Evolutionary conservation across 2,888 invertebrate genomes (phyloP), one percentile per base, ranked within the genome.

Genomic region (Melolontha melolontha): DNA sequence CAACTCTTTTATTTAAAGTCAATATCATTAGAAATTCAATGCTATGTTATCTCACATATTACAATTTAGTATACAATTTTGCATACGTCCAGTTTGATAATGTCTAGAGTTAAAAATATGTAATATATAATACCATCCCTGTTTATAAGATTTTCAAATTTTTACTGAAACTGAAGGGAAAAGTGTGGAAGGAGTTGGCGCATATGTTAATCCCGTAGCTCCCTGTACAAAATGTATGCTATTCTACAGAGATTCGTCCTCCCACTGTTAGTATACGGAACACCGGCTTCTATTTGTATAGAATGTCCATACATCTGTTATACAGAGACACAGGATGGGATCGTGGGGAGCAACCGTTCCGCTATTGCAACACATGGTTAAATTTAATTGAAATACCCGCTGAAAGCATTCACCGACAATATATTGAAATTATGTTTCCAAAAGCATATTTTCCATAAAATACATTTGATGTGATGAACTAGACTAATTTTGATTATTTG

Each of bases 231-330:
- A 62, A 59, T 59, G 47, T 62, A 47, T 62, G 59, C 34, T 47
- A 47, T 47, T 47, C 59, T 47, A 34, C 44, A 29, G 59, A 34
- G 59, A 62, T 47, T 62, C 47, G 44, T 44, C 10, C 47, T 47
- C 14, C 59, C 34, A 47, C 34, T 5, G 6, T 10, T 34, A 34
- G 34, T 34, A 10, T 6, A 39, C 16, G 59, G 47, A 62, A 34
- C 29, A 42, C 34, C 47, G 42, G 47, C 34, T 49, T 49, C 59
- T 62, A 47, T 62, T 62, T 62, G 44, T 47, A 47, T 16, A 34
- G 34, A 62, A 47, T 34, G 47, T 34, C 14, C 34, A 44, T 42
- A 62, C 59, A 47, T 62, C 34, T 47, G 59, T 62, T 62, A 62
- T 62, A 17, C 47, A 42, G 14, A 62, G 34, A 39, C 47, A 34